Evolutionary conservation across 1,140 invertebrate species (phyloP).

Genomic region (Zaprionus kolodkinae): DNA sequence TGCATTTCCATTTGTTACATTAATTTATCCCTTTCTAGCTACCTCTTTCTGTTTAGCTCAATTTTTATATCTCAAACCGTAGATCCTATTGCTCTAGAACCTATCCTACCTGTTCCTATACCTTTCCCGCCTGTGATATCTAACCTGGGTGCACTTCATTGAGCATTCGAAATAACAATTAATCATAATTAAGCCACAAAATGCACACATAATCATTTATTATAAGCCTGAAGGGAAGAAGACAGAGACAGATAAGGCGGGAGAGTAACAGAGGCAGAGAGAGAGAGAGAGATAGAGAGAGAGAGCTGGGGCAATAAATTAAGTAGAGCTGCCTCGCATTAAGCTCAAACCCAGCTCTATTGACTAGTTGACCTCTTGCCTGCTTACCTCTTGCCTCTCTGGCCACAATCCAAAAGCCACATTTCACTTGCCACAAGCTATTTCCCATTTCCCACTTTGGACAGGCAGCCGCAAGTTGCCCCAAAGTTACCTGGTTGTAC

Average conservation of each 20-base stretch:
- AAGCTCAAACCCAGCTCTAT: slow-evolving; percentile 24
- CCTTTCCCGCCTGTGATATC: not conserved
- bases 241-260: not conserved
- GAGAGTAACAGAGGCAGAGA: not conserved
- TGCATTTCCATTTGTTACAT: not conserved
- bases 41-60: not conserved
- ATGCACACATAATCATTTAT: slow-evolving; percentile 56
- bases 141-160: slow-evolving; percentile 59
- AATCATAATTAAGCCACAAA: slow-evolving; percentile 73
- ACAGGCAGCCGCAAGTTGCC: not conserved
- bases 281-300: not conserved
- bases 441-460: not conserved
- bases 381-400: not conserved
- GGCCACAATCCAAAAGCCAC: slow-evolving; percentile 11
- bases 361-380: slow-evolving; percentile 44
- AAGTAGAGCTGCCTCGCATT: slow-evolving; percentile 45
- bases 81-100: not conserved
- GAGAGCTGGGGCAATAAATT: slow-evolving; percentile 38
- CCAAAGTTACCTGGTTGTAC: not conserved
- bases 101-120: not conserved
- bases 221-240: slow-evolving; percentile 9
- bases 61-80: no score
- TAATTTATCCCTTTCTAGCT: not conserved
- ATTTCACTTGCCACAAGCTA: slow-evolving; percentile 7
- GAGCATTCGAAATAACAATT: slow-evolving; percentile 64